These are phyloP conservation scores for Calliopsis andreniformis DNA, from an alignment of 1,140 invertebrate species.

Conservation along the genomic window DNA sequence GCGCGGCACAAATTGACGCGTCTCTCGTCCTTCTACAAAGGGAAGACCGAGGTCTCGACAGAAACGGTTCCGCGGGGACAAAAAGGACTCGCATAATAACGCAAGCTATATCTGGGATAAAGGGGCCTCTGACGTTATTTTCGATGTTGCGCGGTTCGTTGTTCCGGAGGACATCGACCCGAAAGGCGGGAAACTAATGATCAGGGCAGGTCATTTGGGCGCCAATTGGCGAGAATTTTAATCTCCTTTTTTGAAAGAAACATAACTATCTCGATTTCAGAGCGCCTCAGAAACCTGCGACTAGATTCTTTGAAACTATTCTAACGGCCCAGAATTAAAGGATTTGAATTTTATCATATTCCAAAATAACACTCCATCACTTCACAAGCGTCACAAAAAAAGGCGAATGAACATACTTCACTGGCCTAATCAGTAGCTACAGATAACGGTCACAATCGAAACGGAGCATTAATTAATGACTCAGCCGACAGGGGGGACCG, in stretches of 20 bases:
- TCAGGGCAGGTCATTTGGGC: slow-evolving; percentile 43
- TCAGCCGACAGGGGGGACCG: background rate
- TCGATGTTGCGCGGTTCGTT: slow-evolving; percentile 56
- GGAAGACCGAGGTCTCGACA: slow-evolving; percentile 14
- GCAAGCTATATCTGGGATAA: slow-evolving; percentile 58
- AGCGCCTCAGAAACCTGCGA: too few species aligned
- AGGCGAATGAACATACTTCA: too few species aligned
- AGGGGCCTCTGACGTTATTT: slow-evolving; percentile 57
- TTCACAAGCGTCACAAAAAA: too few species aligned
- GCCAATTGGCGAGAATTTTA: slow-evolving; percentile 36
- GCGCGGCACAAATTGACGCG: background rate
- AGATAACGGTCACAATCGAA: background rate
- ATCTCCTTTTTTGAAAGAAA: too few species aligned
- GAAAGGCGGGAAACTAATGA: slow-evolving; percentile 45
- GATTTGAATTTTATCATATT: too few species aligned
- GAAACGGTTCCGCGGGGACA: slow-evolving; percentile 15
- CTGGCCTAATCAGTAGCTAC: background rate
- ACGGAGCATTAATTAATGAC: slow-evolving; percentile 7
- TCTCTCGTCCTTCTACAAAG: slow-evolving; percentile 6
- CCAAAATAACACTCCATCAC: too few species aligned
- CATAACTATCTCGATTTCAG: too few species aligned
- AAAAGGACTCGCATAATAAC: slow-evolving; percentile 59
- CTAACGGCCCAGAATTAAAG: too few species aligned
- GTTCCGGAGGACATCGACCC: slow-evolving; percentile 59
- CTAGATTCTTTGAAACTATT: too few species aligned